Evolutionary conservation across 2,888 invertebrate genomes (phyloP), one percentile per base, ranked within the genome.

Genomic region (Mimas tiliae): DNA sequence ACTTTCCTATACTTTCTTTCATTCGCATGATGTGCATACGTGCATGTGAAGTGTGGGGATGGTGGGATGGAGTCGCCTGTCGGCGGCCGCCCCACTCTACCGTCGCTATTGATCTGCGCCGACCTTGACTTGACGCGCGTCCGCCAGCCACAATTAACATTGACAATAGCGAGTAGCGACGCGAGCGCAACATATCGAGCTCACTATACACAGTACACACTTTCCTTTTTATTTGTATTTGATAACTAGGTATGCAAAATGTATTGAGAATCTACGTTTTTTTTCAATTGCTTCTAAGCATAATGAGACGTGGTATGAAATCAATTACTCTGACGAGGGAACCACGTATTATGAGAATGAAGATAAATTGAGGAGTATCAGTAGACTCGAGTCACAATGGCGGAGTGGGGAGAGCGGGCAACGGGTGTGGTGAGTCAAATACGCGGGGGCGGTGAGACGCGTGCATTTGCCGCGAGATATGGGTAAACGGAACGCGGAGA

Each of bases 381-480:
- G 78, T 75, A 85, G 87, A 87, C 85, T 86, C 75, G 76, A 76
- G 70, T 72, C 77, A 74, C 70, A 69, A 71, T 76, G 76, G 72
- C 73, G 70, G 74, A 67, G 72, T 68, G 74, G 63, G 77, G 73
- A 66, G 74, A 67, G 76, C 78, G 78, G 75, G 74, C 72, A 74
- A 79, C 80, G 84, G 78, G 79, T 76, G 69, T 74, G 81, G 85
- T 89, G 90, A 90, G 85, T 90, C 89, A 90, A 77, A 78, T 75
- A 80, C 70, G 88, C 84, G 89, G 87, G 86, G 88, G 89, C 84
- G 89, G 83, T 70, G 78, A 78, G 83, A 74, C 83, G 86, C 84
- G 82, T 91, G 90, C 91, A 89, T 84, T 89, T 84, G 89, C 88
- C 89, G 91, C 89, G 89, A 92, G 90, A 93, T 93, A 90, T 93